phyloP scores from a whole-genome alignment of 2,888 invertebrate species.

The Trypoxylon attenuatum region DNA sequence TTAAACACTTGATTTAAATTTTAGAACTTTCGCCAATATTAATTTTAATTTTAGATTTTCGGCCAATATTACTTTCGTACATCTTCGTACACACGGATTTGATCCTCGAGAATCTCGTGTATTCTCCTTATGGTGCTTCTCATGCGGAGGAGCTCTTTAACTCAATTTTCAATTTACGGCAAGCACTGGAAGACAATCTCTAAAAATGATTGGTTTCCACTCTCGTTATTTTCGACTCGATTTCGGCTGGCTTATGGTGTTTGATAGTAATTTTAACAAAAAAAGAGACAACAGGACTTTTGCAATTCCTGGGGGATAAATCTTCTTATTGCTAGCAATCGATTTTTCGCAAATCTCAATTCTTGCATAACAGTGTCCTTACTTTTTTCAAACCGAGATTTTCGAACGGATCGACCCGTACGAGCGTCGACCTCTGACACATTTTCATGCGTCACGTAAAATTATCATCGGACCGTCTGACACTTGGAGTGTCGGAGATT shows the following conservation, averaged over 20 bases:
- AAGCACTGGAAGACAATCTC: constrained; percentile 17
- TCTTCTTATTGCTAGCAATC: constrained; percentile 1
- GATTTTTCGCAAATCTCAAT: constrained; percentile 16
- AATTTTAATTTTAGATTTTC: too few relatives aligned
- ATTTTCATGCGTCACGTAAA: constrained; percentile 8
- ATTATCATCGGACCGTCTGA: constrained; percentile 14
- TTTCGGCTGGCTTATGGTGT: constrained; percentile 37
- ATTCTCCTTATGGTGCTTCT: background rate
- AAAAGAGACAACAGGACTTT: constrained; percentile 18
- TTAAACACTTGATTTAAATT: too few relatives aligned
- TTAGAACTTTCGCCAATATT: too few relatives aligned
- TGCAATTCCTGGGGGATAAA: constrained; percentile 22
- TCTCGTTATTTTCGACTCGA: constrained; percentile 38
- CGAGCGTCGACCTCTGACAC: constrained; percentile 23
- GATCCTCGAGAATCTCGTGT: too few relatives aligned
- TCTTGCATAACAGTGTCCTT: constrained; percentile 1
- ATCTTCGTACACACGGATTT: too few relatives aligned
- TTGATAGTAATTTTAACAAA: constrained; percentile 29
- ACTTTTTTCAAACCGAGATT: background rate
- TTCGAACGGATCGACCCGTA: constrained; percentile 2
- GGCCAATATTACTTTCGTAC: too few relatives aligned
- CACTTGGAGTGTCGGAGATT: background rate
- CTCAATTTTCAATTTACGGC: background rate
- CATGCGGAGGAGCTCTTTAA: background rate
- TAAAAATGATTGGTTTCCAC: constrained; percentile 27